These are phyloP conservation scores for Phymatocera aterrima DNA, from an alignment of 2,888 invertebrate species.

Conservation along the genomic window DNA sequence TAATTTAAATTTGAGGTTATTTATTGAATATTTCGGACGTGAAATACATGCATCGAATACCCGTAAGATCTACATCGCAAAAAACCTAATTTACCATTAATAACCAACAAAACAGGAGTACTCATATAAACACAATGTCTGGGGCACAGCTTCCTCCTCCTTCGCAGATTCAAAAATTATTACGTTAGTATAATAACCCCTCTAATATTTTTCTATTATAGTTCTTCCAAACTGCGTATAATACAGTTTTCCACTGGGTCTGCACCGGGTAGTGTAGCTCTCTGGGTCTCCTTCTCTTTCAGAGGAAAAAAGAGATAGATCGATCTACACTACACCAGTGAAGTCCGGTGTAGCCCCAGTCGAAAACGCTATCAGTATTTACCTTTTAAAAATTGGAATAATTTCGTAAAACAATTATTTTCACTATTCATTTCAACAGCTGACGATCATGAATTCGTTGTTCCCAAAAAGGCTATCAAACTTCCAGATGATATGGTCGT, in stretches of 20 bases:
- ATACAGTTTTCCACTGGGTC: neutral
- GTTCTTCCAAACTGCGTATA: neutral
- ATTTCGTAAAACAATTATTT: neutral
- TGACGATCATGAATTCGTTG: constrained; percentile 79
- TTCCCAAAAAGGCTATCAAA: constrained; percentile 82
- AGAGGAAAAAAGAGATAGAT: no score
- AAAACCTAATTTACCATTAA: neutral
- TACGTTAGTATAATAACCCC: neutral
- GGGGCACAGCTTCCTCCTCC: neutral
- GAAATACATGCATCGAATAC: neutral
- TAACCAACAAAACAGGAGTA: neutral
- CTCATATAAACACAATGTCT: constrained; percentile 18
- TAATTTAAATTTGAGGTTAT: neutral
- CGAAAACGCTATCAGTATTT: no score
- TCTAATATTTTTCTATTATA: neutral
- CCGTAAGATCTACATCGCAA: neutral
- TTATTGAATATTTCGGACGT: neutral
- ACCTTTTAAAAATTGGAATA: no score
- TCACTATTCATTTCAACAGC: constrained; percentile 60
- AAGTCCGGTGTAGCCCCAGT: no score
- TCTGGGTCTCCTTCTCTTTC: no score
- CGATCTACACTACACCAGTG: no score
- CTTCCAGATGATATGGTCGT: constrained; percentile 82
- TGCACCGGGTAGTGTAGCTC: no score
- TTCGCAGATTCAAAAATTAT: constrained; percentile 23